Evolutionary conservation across 1,140 invertebrate species (phyloP).

Genomic region (Bemisia tabaci): DNA sequence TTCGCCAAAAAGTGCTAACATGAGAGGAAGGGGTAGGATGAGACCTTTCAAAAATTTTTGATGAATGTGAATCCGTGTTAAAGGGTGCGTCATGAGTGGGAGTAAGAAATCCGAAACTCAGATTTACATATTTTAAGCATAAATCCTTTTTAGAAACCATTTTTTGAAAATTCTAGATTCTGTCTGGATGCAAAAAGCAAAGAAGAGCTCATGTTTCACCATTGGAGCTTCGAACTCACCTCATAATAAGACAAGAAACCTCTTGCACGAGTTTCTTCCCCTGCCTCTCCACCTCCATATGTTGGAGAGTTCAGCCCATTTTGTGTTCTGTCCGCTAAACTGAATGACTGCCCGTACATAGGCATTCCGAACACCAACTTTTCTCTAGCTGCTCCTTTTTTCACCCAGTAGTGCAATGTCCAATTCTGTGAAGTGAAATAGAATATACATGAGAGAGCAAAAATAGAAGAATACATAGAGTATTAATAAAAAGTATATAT

Average conservation of each 20-base stretch:
- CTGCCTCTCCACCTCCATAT: conserved; percentile 59
- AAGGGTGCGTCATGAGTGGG: too few relatives aligned
- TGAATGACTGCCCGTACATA: conserved; percentile 72
- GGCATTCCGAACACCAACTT: conserved; percentile 73
- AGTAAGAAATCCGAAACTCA: too few relatives aligned
- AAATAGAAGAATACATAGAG: neutral
- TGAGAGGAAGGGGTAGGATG: too few relatives aligned
- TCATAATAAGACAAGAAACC: conserved; percentile 53
- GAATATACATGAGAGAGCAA: conserved; percentile 5
- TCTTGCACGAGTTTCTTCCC: conserved; percentile 56
- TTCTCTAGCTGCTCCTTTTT: conserved; percentile 51
- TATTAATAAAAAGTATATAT: neutral
- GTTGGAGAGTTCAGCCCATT: conserved; percentile 51
- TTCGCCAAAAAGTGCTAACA: too few relatives aligned
- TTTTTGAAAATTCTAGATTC: too few relatives aligned
- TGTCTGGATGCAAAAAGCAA: too few relatives aligned
- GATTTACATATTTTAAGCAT: too few relatives aligned
- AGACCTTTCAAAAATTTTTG: too few relatives aligned
- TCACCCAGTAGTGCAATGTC: conserved; percentile 66
- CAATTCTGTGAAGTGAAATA: conserved; percentile 46
- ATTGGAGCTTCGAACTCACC: too few relatives aligned
- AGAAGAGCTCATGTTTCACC: too few relatives aligned
- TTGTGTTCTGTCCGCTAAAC: conserved; percentile 44
- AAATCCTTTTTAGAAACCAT: too few relatives aligned
- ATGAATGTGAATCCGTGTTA: too few relatives aligned